These are phyloP conservation scores for Chaenogobius annularis DNA, from an alignment of 2,113 vertebrate species.

Conservation along the genomic window DNA sequence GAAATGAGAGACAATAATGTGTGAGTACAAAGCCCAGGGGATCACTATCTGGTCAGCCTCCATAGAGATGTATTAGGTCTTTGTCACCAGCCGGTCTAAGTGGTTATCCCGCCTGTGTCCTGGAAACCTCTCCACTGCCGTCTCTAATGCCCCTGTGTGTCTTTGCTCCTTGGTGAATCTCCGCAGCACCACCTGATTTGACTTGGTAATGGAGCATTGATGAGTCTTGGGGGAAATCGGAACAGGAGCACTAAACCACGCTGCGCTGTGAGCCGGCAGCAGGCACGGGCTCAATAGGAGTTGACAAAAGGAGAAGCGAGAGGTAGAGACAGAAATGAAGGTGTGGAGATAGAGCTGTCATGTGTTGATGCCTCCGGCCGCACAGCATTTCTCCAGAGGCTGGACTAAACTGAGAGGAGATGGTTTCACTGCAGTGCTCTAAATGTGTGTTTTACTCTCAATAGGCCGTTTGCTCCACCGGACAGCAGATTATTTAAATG, in stretches of 20 bases:
- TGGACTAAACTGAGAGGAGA: conserved; percentile 49
- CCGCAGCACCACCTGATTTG: conserved; percentile 95
- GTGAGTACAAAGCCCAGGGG: conserved; percentile 75
- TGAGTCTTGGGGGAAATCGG: conserved; percentile 90
- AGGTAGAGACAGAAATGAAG: conserved; percentile 65
- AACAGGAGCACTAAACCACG: conserved; percentile 74
- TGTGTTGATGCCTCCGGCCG: conserved; percentile 68
- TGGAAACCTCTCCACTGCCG: conserved; percentile 82
- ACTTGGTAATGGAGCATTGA: conserved; percentile 97
- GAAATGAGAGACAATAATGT: conserved; percentile 74
- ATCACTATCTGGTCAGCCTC: conserved; percentile 66
- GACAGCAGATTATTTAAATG: conserved; percentile 68
- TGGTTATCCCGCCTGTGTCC: conserved; percentile 52
- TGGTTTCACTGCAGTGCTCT: conserved; percentile 35
- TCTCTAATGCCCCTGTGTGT: conserved; percentile 62
- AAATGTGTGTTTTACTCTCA: conserved; percentile 54
- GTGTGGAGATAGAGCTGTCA: conserved; percentile 69
- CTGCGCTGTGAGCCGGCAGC: conserved; percentile 71
- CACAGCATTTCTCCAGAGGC: conserved; percentile 59
- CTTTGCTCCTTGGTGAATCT: conserved; percentile 61
- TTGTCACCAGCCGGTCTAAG: conserved; percentile 51
- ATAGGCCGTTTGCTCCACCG: conserved; percentile 39
- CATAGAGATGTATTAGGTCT: conserved; percentile 39
- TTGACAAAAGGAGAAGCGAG: conserved; percentile 66
- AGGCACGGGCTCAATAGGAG: conserved; percentile 67